These are phyloP conservation scores for Petroica traversi DNA, from an alignment of 2,113 vertebrate species.

Conservation along the genomic window DNA sequence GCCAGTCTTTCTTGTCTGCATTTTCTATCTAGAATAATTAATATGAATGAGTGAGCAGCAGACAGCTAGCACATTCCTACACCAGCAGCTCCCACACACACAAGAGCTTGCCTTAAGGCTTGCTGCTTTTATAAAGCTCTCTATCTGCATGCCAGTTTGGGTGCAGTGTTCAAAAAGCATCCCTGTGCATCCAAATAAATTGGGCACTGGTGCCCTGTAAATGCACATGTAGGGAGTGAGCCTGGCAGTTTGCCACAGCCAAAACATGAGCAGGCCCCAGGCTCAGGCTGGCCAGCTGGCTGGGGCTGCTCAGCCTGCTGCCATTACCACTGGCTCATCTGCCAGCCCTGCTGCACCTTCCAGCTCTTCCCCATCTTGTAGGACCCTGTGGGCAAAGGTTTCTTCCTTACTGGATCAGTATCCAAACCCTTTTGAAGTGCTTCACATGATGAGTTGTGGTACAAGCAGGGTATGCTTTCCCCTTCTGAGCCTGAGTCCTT, in stretches of 20 bases:
- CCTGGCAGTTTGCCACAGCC: not conserved
- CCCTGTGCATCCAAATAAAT: not conserved
- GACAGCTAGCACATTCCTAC: not conserved
- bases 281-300: not conserved
- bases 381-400: not conserved
- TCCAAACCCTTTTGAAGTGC: not conserved
- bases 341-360: not conserved
- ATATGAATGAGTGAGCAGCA: not conserved
- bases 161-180: not conserved
- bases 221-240: fast-evolving
- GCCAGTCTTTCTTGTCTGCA: not conserved
- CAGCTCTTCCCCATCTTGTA: not conserved
- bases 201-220: not conserved
- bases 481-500: not conserved
- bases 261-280: fast-evolving
- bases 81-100: not conserved
- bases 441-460: fast-evolving
- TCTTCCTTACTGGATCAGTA: not conserved
- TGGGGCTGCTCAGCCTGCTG: not conserved
- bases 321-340: not conserved
- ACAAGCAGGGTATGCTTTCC: not conserved
- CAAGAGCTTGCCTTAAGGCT: not conserved
- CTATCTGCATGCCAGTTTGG: fast-evolving
- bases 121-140: not conserved
- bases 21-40: not conserved